Evolutionary conservation across 2,113 vertebrate genomes (phyloP).

Genomic region (Nannobrachium achirus): DNA sequence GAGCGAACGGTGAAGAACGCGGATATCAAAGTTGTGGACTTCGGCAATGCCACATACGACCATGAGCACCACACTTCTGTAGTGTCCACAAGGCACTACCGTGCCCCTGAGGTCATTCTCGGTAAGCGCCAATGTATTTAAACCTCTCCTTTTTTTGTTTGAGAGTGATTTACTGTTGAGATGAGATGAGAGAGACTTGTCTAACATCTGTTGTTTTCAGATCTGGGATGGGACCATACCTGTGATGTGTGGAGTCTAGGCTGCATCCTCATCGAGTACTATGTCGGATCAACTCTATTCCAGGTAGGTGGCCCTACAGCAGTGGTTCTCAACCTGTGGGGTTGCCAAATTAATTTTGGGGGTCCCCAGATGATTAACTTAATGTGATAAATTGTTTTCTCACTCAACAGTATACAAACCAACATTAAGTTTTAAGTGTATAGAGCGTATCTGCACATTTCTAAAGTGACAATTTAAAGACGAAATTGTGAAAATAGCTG

Average conservation of each 20-base stretch:
- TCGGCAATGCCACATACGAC: conserved; percentile 95
- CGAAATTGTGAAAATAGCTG: too few species aligned
- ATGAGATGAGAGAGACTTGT: background rate
- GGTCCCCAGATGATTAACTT: too few species aligned
- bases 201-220: conserved; percentile 64
- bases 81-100: conserved; percentile 95
- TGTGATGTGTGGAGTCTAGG: conserved; percentile 98
- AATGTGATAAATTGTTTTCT: too few species aligned
- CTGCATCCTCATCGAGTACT: conserved; percentile 95
- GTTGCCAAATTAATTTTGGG: too few species aligned
- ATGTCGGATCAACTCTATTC: conserved; percentile 94
- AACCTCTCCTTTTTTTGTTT: background rate
- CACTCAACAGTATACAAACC: too few species aligned
- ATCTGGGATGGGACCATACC: conserved; percentile 92
- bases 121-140: conserved; percentile 72
- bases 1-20: conserved; percentile 90
- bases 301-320: conserved; percentile 79
- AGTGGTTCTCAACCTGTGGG: too few species aligned
- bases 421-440: too few species aligned
- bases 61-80: conserved; percentile 96
- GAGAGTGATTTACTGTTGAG: background rate
- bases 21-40: conserved; percentile 94
- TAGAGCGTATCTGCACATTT: too few species aligned
- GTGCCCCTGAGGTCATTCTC: conserved; percentile 95
- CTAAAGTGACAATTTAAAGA: too few species aligned